Conservation (phyloP, 2,888 invertebrate genomes). For the Drosophila lacicola region DNA sequence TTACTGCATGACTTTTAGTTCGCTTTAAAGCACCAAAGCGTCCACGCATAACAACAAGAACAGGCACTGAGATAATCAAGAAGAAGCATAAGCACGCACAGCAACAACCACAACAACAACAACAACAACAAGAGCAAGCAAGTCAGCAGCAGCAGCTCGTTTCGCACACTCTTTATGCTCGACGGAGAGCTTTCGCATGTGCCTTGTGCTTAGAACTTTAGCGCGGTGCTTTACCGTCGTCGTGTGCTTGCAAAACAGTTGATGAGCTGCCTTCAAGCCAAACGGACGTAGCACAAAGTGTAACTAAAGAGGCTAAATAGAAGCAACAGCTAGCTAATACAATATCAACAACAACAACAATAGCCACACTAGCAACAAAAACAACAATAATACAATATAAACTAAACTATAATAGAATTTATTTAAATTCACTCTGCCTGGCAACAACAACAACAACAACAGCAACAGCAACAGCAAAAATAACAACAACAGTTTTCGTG, state of each 20-base stretch:
- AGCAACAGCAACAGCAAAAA: conserved; percentile 1
- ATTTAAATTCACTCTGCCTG: conserved; percentile 35
- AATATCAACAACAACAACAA: conserved; percentile 16
- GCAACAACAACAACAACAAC: conserved; percentile 18
- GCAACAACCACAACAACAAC: conserved; percentile 10
- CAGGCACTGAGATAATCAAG: neutral
- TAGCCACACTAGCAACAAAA: conserved; percentile 15
- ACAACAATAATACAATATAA: conserved; percentile 15
- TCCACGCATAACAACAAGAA: too few relatives aligned
- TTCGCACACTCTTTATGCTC: conserved; percentile 37
- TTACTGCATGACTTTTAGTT: conserved; percentile 5
- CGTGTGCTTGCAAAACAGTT: conserved; percentile 74
- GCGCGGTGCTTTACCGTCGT: conserved; percentile 46
- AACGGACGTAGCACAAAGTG: conserved; percentile 68
- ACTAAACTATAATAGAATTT: conserved; percentile 36
- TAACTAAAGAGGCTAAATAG: conserved; percentile 17
- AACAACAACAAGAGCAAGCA: conserved; percentile 8
- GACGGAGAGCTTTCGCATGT: conserved; percentile 39
- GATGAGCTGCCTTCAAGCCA: conserved; percentile 80
- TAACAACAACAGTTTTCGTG: conserved; percentile 8
- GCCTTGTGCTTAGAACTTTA: conserved; percentile 66
- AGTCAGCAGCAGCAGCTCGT: conserved; percentile 1
- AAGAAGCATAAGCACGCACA: conserved; percentile 6
- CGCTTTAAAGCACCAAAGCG: neutral
- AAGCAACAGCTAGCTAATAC: conserved; percentile 55